A percentile compares a stretch with the other conserved stretches of the same genome.
These are phyloP conservation scores for Aelia acuminata DNA, from an alignment of 2,888 invertebrate species.

Conservation along the genomic window DNA sequence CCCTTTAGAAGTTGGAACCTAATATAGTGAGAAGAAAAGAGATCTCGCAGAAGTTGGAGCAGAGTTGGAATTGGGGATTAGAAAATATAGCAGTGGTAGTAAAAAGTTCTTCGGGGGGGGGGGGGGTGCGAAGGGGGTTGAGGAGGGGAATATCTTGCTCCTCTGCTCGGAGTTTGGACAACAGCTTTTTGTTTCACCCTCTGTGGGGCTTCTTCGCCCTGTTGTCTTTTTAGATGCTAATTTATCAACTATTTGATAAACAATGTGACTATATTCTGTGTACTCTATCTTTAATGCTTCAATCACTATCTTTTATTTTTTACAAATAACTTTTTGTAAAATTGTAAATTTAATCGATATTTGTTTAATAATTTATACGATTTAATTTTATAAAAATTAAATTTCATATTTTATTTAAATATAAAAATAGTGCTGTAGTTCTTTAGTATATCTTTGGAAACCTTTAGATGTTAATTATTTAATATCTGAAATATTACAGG, in stretches of 20 bases:
- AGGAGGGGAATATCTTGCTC: background rate
- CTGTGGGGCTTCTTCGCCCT: background rate
- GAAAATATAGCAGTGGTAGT: slow-evolving; percentile 40
- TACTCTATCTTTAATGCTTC: too few species aligned
- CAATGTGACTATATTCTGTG: background rate
- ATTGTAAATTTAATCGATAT: too few species aligned
- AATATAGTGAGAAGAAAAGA: slow-evolving; percentile 35
- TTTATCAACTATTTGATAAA: slow-evolving; percentile 10
- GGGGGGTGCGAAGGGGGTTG: background rate
- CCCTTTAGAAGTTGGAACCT: slow-evolving; percentile 24
- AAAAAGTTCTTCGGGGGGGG: background rate
- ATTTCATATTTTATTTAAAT: too few species aligned
- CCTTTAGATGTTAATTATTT: too few species aligned
- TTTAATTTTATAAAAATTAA: too few species aligned
- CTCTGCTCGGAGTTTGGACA: background rate
- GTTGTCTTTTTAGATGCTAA: slow-evolving; percentile 6
- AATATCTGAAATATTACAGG: too few species aligned
- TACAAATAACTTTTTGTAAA: too few species aligned
- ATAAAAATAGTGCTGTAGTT: too few species aligned
- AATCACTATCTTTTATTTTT: too few species aligned
- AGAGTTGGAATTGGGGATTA: slow-evolving; percentile 30
- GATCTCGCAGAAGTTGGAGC: background rate
- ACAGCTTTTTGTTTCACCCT: slow-evolving; percentile 21
- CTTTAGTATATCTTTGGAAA: too few species aligned
- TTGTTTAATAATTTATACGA: too few species aligned